phyloP scores from a whole-genome alignment of 2,113 vertebrate species.

The Chlorocebus sabaeus region DNA sequence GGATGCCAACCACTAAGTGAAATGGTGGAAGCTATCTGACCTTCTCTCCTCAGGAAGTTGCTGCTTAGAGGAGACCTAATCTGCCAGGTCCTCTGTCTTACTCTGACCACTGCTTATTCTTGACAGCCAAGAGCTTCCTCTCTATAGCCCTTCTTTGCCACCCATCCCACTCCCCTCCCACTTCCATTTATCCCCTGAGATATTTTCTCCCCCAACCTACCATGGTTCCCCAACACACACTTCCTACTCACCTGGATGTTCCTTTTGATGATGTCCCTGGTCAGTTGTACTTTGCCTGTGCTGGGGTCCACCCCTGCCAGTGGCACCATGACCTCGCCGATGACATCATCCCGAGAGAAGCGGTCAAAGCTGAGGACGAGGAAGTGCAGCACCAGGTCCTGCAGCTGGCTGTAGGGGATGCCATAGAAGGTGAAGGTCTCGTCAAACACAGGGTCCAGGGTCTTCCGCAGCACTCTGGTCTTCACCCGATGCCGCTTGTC shows the following conservation, averaged over 20 bases:
- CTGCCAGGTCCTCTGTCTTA: background rate
- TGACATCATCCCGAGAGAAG: constrained; percentile 95
- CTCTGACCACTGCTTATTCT: background rate
- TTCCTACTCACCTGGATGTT: constrained; percentile 90
- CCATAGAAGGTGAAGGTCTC: constrained; percentile 99
- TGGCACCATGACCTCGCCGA: constrained; percentile 95
- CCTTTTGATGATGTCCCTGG: constrained; percentile 93
- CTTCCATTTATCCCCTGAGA: background rate
- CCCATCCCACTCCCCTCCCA: background rate
- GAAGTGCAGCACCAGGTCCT: constrained; percentile 96
- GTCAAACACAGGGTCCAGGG: constrained; percentile 93
- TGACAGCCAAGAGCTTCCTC: background rate
- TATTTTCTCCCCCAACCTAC: background rate
- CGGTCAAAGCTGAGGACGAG: constrained; percentile 97
- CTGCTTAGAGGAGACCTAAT: background rate
- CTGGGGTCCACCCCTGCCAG: constrained; percentile 94
- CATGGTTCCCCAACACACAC: background rate
- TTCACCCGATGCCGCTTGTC: constrained; percentile 97
- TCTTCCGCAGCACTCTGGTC: constrained; percentile 95
- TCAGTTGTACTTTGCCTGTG: constrained; percentile 94
- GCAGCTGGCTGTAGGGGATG: constrained; percentile 93
- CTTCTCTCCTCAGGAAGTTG: background rate
- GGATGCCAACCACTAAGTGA: background rate
- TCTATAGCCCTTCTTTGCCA: background rate
- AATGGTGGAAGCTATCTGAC: background rate